Base-by-base conservation (phyloP, 2,797 vertebrate genomes). In the Otolemur crassicaudatus region DNA sequence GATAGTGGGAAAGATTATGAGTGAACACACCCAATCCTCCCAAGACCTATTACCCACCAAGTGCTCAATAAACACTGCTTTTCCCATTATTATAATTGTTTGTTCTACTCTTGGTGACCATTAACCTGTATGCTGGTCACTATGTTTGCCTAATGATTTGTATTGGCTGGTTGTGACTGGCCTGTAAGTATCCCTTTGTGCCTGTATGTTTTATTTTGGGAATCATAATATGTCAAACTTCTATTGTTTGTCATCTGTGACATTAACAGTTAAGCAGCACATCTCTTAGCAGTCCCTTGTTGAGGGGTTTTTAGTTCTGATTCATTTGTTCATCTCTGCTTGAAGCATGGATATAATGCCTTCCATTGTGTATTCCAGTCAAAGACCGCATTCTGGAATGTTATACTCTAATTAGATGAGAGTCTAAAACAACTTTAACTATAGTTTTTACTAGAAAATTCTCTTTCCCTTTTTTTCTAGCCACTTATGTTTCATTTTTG, bases 261-360 rank as follows among this genome's bases (percentile, higher is more conserved):
- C 90, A 69, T 53, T 53, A 53, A n/a, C 72, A 75, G 63, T 70
- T 40, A 43, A 34, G 4, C 56, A 73, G 49, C 25, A n/a, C 3
- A 3, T 83, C 56, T 37, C 0, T 67, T 53, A 56, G 16, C 31
- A 23, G 61, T 69, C 11, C n/a, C 6, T 91, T 91, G 37, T 86
- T 53, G 31, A 37, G 61, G 8, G 34, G n/a, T 40, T 40, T 96
- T 96, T 58, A 86, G 16, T 80, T 89, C 80, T 94, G 53, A 87
- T 19, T 12, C 20, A 9, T 27, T 12, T 46, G 60, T 37, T 93
- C 25, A 13, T 20, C 61, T 88, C 84, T 84, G 3, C 25, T 27
- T n/a, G 72, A 72, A 82, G 34, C 53, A n/a, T 56, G 53, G 37
- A 23, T 73, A 14, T 34, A 65, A 84, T 7, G 13, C 27, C 34